phyloP scores from a whole-genome alignment of 1,140 invertebrate species.

The Achatina immaculata region DNA sequence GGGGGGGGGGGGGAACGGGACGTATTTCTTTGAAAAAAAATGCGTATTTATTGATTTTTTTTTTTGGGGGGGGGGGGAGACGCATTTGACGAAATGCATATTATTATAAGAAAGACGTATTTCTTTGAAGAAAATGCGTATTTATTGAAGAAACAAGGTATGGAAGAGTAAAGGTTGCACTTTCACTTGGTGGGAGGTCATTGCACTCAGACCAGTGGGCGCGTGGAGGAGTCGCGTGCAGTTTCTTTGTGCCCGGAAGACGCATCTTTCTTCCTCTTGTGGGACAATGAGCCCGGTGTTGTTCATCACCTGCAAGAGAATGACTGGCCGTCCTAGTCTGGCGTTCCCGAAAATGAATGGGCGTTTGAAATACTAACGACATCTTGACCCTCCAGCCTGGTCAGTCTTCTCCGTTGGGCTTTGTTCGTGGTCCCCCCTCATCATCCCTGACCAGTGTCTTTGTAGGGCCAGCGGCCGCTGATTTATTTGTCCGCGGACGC shows the following conservation, averaged over 20 bases:
- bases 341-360: not conserved
- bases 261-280: not conserved
- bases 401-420: not conserved
- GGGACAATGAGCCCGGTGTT: not conserved
- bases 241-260: not conserved
- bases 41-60: too few relatives aligned
- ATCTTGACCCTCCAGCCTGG: not conserved
- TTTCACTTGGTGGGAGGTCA: not conserved
- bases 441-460: not conserved
- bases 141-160: too few relatives aligned
- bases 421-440: not conserved
- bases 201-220: not conserved
- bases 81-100: too few relatives aligned
- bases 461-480: not conserved
- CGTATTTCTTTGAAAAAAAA: too few relatives aligned
- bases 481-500: not conserved
- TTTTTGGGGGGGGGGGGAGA: too few relatives aligned
- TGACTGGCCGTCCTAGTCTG: not conserved
- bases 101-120: too few relatives aligned
- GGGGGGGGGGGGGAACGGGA: too few relatives aligned
- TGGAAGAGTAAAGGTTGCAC: too few relatives aligned
- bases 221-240: constrained; percentile 12
- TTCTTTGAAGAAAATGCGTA: too few relatives aligned
- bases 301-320: not conserved
- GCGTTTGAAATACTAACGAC: not conserved